phyloP scores from a whole-genome alignment of 2,888 invertebrate species.

The Shargacucullia verbasci region DNA sequence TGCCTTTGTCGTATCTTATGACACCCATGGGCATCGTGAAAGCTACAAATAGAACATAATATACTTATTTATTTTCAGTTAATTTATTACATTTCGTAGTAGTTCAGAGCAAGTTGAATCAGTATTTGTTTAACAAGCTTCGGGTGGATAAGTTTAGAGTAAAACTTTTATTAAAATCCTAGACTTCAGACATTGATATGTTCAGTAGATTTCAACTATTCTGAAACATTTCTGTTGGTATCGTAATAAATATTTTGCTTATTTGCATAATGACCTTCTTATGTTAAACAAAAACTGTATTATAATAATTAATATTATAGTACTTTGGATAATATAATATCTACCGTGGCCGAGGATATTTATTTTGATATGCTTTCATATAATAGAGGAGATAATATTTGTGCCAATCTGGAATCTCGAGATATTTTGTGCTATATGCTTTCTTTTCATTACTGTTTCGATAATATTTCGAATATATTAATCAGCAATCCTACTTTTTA shows the following conservation, averaged over 20 bases:
- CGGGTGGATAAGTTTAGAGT: constrained; percentile 13
- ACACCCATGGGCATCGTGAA: too few relatives aligned
- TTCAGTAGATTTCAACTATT: constrained; percentile 24
- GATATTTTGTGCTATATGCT: too few relatives aligned
- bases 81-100: too few relatives aligned
- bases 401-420: too few relatives aligned
- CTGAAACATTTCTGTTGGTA: constrained; percentile 13
- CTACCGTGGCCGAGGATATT: not conserved
- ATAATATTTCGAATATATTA: too few relatives aligned
- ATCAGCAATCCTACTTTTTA: too few relatives aligned
- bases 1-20: too few relatives aligned
- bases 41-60: too few relatives aligned
- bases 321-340: not conserved
- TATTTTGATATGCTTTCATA: constrained; percentile 3
- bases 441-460: too few relatives aligned
- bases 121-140: constrained; percentile 8
- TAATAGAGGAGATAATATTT: not conserved
- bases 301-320: constrained; percentile 7
- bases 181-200: too few relatives aligned
- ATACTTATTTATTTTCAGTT: too few relatives aligned
- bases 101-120: not conserved
- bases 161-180: constrained; percentile 21
- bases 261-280: constrained; percentile 6
- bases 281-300: constrained; percentile 4
- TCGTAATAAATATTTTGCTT: constrained; percentile 12